Conservation (phyloP, 2,888 invertebrate genomes). For the Noctuana brunneofusca region DNA sequence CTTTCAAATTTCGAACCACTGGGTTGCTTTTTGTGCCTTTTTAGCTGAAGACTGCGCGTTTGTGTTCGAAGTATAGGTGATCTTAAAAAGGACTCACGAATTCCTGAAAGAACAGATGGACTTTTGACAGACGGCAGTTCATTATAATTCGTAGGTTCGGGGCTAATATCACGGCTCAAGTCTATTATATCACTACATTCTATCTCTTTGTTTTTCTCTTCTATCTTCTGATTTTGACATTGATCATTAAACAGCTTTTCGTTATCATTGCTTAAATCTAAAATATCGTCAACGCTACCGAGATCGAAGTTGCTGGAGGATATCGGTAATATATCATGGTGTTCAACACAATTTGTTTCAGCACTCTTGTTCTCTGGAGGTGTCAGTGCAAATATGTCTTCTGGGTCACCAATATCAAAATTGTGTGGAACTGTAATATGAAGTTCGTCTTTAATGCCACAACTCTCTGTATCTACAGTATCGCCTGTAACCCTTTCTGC, state of each 20-base stretch:
- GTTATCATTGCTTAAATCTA: conserved; percentile 64
- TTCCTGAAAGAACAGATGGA: conserved; percentile 70
- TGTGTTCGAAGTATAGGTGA: conserved; percentile 71
- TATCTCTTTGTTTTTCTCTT: not conserved
- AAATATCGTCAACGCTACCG: conserved; percentile 75
- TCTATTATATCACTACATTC: conserved; percentile 7
- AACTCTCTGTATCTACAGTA: not conserved
- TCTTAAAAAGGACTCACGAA: conserved; percentile 42
- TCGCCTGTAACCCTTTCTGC: not conserved
- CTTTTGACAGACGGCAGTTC: conserved; percentile 47
- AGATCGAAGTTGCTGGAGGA: conserved; percentile 64
- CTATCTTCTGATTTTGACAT: not conserved
- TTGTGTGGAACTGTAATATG: conserved; percentile 39
- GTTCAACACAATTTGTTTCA: conserved; percentile 38
- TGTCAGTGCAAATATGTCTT: conserved; percentile 66
- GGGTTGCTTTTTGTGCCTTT: conserved; percentile 53
- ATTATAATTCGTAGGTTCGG: not conserved
- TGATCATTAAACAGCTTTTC: conserved; percentile 28
- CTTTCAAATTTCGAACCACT: conserved; percentile 47
- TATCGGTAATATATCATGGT: conserved; percentile 46
- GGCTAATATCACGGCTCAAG: not conserved
- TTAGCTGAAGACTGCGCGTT: conserved; percentile 38
- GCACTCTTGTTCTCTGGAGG: conserved; percentile 45
- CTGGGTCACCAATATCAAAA: conserved; percentile 71
- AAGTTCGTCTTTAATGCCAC: not conserved